Evolutionary conservation across 1,140 invertebrate genomes (phyloP), one percentile per base, ranked within the genome.

Genomic region (Halesus radiatus): DNA sequence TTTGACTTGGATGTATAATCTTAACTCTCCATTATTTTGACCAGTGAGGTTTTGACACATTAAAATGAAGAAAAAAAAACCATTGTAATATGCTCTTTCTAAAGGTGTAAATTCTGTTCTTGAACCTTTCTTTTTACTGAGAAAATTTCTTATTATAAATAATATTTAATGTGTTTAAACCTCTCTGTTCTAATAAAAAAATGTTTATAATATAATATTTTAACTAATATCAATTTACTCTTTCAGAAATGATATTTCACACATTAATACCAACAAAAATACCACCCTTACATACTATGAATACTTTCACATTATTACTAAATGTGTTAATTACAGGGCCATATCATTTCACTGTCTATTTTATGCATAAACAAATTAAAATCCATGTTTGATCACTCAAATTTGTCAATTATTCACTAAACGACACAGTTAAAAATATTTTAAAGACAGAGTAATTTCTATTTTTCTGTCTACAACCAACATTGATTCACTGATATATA

Each of bases 171-270:
- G 3, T 37, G 32, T 37, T 37, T 37, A 6, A 37, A 6, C 32
- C 32, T 8, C 7, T 4, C 32, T 37, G 32, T 6, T 37, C 32
- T 37, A 37, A 8, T 37, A 37, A 37, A 37, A 37, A 37, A 37
- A 37, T 6, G 10, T 16, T 29, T 45, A 58, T 22, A 58, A 20
- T 58, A 18, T 58, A 18, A 58, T 58, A 58, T 37, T 45, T 16
- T 18, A 68, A 29, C n/a, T 68, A 29, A 37, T 68, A 68, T 68
- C 29, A 16, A 58, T 16, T 58, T 58, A 58, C 54, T 58, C 54
- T 58, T 58, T 58, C 54, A 58, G 54, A 58, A 58, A 58, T 58
- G 32, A 37, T 37, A 58, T 58, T 22, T 58, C 22, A 58, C 54
- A 58, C 54, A 18, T 58, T 58, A 58, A 58, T 58, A 58, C 54